Percentiles rank a stretch among this genome's conserved stretches.
These are phyloP conservation scores for Acheta domesticus DNA, from an alignment of 2,888 invertebrate genomes.

Conservation along the genomic window DNA sequence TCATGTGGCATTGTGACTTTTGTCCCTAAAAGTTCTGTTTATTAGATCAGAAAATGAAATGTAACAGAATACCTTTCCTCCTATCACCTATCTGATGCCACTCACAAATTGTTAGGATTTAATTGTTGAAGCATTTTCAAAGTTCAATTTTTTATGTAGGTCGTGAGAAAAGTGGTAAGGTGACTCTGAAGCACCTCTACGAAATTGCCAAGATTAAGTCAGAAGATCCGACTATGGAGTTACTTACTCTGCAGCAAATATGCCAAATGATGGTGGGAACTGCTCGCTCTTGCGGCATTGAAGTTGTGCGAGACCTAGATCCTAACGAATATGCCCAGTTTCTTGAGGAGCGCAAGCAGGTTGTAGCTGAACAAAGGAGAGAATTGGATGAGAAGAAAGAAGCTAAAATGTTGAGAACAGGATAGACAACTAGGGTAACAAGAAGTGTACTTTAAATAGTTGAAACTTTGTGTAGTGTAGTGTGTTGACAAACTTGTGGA, in stretches of 20 bases:
- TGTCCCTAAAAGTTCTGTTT: too few species aligned
- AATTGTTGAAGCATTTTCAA: too few species aligned
- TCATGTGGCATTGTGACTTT: too few species aligned
- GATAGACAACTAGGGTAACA: constrained; percentile 43
- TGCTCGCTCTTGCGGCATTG: constrained; percentile 78
- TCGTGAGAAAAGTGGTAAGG: constrained; percentile 77
- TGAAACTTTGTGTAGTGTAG: background rate
- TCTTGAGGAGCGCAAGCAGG: constrained; percentile 66
- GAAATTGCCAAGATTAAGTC: constrained; percentile 97
- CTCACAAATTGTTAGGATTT: too few species aligned
- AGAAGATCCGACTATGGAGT: constrained; percentile 72
- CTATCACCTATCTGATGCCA: too few species aligned
- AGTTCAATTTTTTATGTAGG: constrained; percentile 50
- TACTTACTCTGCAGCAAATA: constrained; percentile 64
- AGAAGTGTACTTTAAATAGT: background rate
- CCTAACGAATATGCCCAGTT: constrained; percentile 78
- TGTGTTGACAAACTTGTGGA: background rate
- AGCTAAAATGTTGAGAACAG: constrained; percentile 86
- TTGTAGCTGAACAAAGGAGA: constrained; percentile 71
- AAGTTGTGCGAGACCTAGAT: constrained; percentile 75
- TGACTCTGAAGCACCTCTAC: constrained; percentile 91
- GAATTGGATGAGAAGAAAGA: constrained; percentile 78
- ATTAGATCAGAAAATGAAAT: too few species aligned
- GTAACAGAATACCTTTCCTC: too few species aligned
- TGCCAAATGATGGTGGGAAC: constrained; percentile 75